Base-by-base conservation (phyloP, 2,888 invertebrate species). In the Tinea trinotella region DNA sequence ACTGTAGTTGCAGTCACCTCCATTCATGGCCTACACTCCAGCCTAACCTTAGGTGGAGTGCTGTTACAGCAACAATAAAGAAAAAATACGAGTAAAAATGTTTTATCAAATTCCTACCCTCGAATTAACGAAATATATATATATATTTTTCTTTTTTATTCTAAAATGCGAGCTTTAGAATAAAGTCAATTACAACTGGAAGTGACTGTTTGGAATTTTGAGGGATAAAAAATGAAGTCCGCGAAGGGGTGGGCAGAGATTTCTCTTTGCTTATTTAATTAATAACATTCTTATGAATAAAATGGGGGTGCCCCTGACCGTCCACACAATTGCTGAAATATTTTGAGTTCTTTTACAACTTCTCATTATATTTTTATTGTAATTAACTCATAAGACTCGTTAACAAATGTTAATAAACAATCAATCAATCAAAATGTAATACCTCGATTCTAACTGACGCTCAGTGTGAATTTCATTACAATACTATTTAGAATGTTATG, bases 261-360 rank as follows among this genome's bases (percentile, higher is more conserved):
- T 79, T 81, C 76, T 17, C 74, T 75, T 76, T 72, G 76, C 76
- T 79, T 76, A 80, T 84, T 84, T 81, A 83, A 85, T 85, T 85
- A 82, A 81, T 83, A 70, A 78, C 74, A 85, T 85, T 85, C 82
- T 83, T 85, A 82, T 71, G 70, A 76, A 68, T 80, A 73, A 75
- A 40, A 40, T 71, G 74, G 62, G n/a, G 61, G 54, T 4, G 61
- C 65, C 3, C 24, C 17, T 46, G 46, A 24, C 66, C 71, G 71
- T 76, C 75, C 76, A 72, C 79, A 22, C 15, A 18, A 20, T n/a
- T 44, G 40, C 24, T 19, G 5, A 50, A 77, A 78, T 81, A 71
- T 72, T 78, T 74, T 57, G 68, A 74, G 69, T 74, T 71, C 70
- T 71, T 76, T 66, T 60, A 15, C 24, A 24, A 50, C 24, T 24